Evolutionary conservation across 2,797 vertebrate species (phyloP).

Genomic region (Morelia viridis): DNA sequence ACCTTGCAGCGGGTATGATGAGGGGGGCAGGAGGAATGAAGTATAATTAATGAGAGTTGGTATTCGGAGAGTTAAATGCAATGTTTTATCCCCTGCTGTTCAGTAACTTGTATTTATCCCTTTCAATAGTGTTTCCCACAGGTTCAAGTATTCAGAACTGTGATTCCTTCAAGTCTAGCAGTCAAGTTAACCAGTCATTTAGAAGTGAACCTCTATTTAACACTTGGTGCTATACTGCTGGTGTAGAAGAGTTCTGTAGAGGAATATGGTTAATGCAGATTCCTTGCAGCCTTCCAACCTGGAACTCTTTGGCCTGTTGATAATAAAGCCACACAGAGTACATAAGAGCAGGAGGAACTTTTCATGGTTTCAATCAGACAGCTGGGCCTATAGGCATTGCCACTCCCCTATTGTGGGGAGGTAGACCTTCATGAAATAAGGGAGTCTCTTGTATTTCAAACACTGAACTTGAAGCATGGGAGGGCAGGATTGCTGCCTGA

Average conservation of each 20-base stretch:
- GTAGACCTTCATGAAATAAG: background rate
- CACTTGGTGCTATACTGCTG: background rate
- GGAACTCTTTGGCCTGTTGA: background rate
- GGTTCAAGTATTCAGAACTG: conserved; percentile 12
- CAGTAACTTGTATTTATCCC: conserved; percentile 28
- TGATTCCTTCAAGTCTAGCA: conserved; percentile 22
- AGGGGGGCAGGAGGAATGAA: background rate
- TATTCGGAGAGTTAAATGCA: conserved; percentile 33
- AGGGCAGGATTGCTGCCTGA: background rate
- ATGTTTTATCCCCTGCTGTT: conserved; percentile 31
- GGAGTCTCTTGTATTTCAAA: background rate
- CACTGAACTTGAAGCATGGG: background rate
- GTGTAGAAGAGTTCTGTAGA: background rate
- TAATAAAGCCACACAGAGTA: background rate
- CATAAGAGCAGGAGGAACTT: background rate
- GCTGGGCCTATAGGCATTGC: background rate
- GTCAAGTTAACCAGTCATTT: conserved; percentile 25
- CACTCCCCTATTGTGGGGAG: background rate
- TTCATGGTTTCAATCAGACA: background rate
- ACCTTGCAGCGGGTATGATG: background rate
- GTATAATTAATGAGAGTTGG: conserved; percentile 24
- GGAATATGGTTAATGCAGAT: background rate
- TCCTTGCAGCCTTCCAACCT: background rate
- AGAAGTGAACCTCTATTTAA: conserved; percentile 18
- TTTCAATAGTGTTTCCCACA: conserved; percentile 20